Conservation (phyloP, 92 coral and sea anemone species). For the Bergia puertoricense region DNA sequence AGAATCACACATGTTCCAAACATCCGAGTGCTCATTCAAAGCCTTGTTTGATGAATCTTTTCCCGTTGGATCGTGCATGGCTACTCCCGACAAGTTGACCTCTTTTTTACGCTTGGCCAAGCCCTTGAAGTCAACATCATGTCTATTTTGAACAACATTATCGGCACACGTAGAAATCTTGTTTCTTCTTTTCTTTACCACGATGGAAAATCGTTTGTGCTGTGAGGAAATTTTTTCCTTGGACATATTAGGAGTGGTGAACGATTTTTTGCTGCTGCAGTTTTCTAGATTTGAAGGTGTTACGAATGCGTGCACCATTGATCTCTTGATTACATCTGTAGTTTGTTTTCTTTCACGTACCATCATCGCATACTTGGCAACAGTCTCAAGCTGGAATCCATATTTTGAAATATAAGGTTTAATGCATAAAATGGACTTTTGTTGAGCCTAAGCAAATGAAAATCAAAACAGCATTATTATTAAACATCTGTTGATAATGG, state of each 20-base stretch:
- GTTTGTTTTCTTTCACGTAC: background rate
- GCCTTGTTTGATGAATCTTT: background rate
- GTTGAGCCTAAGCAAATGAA: background rate
- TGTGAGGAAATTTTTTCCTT: background rate
- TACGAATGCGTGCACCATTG: background rate
- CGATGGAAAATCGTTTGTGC: background rate
- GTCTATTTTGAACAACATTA: background rate
- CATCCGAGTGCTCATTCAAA: background rate
- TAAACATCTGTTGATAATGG: background rate
- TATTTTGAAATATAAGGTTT: background rate
- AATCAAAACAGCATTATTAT: background rate
- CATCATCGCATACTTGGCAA: background rate
- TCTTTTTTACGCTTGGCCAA: slow-evolving; percentile 7
- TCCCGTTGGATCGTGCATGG: background rate
- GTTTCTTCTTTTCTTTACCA: background rate
- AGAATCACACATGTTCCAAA: slow-evolving; percentile 7
- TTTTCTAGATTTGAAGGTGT: background rate
- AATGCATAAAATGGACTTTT: background rate
- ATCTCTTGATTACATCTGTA: background rate
- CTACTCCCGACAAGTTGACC: slow-evolving; percentile 4
- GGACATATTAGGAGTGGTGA: background rate
- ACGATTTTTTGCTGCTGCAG: background rate
- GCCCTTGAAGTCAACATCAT: background rate
- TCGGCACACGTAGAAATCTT: background rate
- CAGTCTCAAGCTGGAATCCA: background rate